Evolutionary conservation across 37 sponge, comb jelly and placozoan species (phyloP), one percentile per base, ranked within the genome.

Genomic region (Lycopodina hypogea): DNA sequence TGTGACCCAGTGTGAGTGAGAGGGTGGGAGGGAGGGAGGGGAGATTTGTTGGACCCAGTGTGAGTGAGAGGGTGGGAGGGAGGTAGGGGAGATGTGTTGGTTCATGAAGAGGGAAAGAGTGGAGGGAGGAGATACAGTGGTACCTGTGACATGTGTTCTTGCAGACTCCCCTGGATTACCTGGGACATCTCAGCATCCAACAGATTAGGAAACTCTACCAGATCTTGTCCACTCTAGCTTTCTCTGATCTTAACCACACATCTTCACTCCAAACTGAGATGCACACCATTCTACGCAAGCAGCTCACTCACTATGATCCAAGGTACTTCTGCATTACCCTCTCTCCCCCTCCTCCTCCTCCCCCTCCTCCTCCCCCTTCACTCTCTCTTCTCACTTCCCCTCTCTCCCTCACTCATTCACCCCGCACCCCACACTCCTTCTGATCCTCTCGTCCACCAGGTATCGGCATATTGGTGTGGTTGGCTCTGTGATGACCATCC

Each of bases 391-490:
- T 35, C 30, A 1, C 24, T 29, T 3, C 67, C 67, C 33, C 67
- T 19, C 67, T 66, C 67, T 3, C 67, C 29, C 36, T 29, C 24
- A 22, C 39, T 12, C 67, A 18, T 45, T 9, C 9, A 4, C 48
- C 9, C 48, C 48, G 9, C 48, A 45, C 48, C 48, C 48, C 48
- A 4, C 6, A 26, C 60, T 59, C 60, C 21, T 37, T 29, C 58
- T 36, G 36, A 34, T 18, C 57, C 68, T 56, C 30, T 59, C 28
- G 42, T 37, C 61, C 30, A n/a, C 2, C 41, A 89, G 93, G 59
- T 92, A 81, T 75, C 68, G 92, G 22, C 78, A 69, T 56, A 94
- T 94, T 65, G 94, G 94, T 28, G 74, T 94, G 41, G 83, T 90
- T 0, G 94, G 92, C 37, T 90, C 88, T 33, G 82, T 88, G 56